Percentiles rank a stretch among this genome's conserved stretches.
Conservation (phyloP, 2,113 vertebrate species). For the Phalacrocorax pelagicus region DNA sequence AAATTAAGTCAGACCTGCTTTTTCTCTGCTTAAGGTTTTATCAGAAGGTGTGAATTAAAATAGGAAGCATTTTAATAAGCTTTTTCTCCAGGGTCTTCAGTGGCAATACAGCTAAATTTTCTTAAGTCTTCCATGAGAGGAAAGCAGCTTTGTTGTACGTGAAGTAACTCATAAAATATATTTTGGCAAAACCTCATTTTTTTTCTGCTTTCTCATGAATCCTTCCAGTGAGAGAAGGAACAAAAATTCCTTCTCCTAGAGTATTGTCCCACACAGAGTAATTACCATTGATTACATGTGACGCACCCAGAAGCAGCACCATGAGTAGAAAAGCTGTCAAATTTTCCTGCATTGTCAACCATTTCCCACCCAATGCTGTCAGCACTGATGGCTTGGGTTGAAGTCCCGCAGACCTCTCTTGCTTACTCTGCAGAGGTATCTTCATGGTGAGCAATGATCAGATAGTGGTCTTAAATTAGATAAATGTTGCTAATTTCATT, state of each 20-base stretch:
- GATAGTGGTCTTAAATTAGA: not conserved
- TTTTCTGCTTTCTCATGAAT: not conserved
- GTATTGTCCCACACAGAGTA: not conserved
- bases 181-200: not conserved
- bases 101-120: not conserved
- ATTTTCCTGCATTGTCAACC: not conserved
- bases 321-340: not conserved
- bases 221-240: not conserved
- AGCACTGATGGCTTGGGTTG: not conserved
- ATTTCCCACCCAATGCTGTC: not conserved
- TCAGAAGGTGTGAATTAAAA: not conserved
- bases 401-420: not conserved
- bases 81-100: not conserved
- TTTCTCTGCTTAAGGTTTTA: not conserved
- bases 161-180: not conserved
- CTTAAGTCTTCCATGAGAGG: not conserved
- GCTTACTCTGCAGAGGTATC: not conserved
- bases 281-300: not conserved
- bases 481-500: not conserved
- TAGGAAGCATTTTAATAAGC: not conserved
- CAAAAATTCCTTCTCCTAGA: not conserved
- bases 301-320: not conserved
- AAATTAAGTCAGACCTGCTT: not conserved
- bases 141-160: not conserved
- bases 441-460: not conserved